Evolutionary conservation across 1,140 invertebrate genomes (phyloP).

Genomic region (Procambarus clarkii): DNA sequence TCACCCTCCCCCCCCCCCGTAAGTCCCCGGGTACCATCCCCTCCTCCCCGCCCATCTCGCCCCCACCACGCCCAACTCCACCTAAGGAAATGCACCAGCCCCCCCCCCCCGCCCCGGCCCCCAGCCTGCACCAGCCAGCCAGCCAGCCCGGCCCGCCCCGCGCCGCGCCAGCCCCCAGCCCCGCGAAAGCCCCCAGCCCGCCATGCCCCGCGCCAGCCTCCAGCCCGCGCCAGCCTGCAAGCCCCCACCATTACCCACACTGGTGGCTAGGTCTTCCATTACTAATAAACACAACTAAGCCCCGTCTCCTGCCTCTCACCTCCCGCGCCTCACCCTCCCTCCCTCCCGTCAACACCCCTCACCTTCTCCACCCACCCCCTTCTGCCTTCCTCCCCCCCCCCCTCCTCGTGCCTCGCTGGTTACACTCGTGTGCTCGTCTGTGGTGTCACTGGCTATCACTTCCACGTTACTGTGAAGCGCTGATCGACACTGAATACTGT

Average conservation of each 20-base stretch:
- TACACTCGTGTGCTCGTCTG: no score
- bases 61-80: no score
- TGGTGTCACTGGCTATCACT: not conserved
- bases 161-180: not conserved
- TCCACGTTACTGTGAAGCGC: not conserved
- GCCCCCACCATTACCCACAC: not conserved
- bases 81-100: no score
- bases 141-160: no score
- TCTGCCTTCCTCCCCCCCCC: not conserved
- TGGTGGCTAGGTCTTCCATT: not conserved
- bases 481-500: not conserved
- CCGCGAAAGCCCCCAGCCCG: not conserved
- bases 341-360: not conserved
- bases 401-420: no score
- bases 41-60: no score
- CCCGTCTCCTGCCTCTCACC: not conserved
- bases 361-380: not conserved
- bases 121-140: no score
- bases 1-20: no score
- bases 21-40: no score
- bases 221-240: not conserved
- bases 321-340: not conserved
- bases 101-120: not conserved
- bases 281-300: slow-evolving; percentile 3
- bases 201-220: not conserved